These are phyloP conservation scores for Astyanax mexicanus DNA, from an alignment of 2,797 vertebrate species.

Conservation along the genomic window DNA sequence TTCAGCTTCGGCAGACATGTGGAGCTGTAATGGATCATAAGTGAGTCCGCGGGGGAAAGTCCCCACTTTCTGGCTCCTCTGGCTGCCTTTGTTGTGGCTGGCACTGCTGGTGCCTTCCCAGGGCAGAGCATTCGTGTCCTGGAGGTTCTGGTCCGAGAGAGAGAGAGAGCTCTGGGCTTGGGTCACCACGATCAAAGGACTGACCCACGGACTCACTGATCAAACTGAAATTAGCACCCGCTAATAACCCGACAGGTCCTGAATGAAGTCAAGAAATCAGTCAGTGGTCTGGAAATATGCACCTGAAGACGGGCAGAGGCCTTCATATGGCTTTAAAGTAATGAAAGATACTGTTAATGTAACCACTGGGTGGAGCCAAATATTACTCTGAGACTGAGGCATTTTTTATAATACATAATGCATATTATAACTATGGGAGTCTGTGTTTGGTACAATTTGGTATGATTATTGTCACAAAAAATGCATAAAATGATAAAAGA, in stretches of 20 bases:
- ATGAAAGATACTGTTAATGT: neutral
- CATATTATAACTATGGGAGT: neutral
- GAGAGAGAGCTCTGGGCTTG: neutral
- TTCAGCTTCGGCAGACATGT: slow-evolving; percentile 43
- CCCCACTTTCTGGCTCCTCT: slow-evolving; percentile 26
- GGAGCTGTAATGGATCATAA: slow-evolving; percentile 52
- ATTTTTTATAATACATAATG: neutral
- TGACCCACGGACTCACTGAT: slow-evolving; percentile 5
- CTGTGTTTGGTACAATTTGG: too few relatives aligned
- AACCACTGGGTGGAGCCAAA: slow-evolving; percentile 40
- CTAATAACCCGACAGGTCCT: slow-evolving; percentile 11
- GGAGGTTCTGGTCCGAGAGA: neutral
- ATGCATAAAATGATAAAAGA: too few relatives aligned
- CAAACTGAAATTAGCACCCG: slow-evolving; percentile 31
- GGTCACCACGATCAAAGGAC: neutral
- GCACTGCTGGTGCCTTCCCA: slow-evolving; percentile 22
- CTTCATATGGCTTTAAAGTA: slow-evolving; percentile 12
- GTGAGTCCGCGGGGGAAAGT: slow-evolving; percentile 44
- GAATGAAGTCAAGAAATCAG: neutral
- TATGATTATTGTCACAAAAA: too few relatives aligned
- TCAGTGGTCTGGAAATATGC: neutral
- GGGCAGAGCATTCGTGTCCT: slow-evolving; percentile 9
- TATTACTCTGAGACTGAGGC: neutral
- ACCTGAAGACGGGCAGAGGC: neutral
- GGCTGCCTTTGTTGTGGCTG: slow-evolving; percentile 56